These are phyloP conservation scores for Pholis gunnellus DNA, from an alignment of 2,113 vertebrate genomes.

Conservation along the genomic window DNA sequence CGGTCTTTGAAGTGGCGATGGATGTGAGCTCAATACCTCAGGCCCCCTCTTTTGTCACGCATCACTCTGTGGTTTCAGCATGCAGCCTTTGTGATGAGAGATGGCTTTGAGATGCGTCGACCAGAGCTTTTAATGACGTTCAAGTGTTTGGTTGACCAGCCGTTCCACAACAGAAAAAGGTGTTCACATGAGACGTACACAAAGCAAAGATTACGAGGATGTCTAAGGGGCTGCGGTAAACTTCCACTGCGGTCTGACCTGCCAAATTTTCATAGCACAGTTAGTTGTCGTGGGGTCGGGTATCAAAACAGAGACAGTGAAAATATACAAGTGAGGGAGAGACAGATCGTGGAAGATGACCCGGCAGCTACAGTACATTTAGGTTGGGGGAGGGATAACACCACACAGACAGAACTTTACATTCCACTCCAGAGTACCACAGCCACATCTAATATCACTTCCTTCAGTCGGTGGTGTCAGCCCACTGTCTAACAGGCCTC, in stretches of 20 bases:
- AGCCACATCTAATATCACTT: slow-evolving; percentile 16
- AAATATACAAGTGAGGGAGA: slow-evolving; percentile 51
- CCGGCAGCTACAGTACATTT: slow-evolving; percentile 52
- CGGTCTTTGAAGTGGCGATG: slow-evolving; percentile 81
- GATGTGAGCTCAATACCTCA: slow-evolving; percentile 63
- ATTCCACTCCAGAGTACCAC: slow-evolving; percentile 22
- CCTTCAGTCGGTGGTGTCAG: slow-evolving; percentile 10
- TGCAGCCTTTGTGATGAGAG: slow-evolving; percentile 69
- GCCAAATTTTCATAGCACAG: background rate
- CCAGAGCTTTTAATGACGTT: slow-evolving; percentile 64
- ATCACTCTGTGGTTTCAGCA: slow-evolving; percentile 68
- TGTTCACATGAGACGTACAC: slow-evolving; percentile 23
- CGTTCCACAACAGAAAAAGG: slow-evolving; percentile 59
- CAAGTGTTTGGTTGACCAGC: slow-evolving; percentile 68
- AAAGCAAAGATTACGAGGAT: slow-evolving; percentile 12
- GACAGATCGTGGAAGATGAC: slow-evolving; percentile 44
- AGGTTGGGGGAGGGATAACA: slow-evolving; percentile 42
- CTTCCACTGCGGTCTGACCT: background rate
- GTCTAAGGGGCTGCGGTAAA: background rate
- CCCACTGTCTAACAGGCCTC: slow-evolving; percentile 12
- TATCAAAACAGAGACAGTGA: slow-evolving; percentile 56
- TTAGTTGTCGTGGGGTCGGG: slow-evolving; percentile 47
- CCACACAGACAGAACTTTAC: slow-evolving; percentile 24
- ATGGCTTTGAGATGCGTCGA: slow-evolving; percentile 57
- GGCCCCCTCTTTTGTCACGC: slow-evolving; percentile 19